Evolutionary conservation across 1,140 invertebrate genomes (phyloP).

Genomic region (Bombus sibiricus): DNA sequence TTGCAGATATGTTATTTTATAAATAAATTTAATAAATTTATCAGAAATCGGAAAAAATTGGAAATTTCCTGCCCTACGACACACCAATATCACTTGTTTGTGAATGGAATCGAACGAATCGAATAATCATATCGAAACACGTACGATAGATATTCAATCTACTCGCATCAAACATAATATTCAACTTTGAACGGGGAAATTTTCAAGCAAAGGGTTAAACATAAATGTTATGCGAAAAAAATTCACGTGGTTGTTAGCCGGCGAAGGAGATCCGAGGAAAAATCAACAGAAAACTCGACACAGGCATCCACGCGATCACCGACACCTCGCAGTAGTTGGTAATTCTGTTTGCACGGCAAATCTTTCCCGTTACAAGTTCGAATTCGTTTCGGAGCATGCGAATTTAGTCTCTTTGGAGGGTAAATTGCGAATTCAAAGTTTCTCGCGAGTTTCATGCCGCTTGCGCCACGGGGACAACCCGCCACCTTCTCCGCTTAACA

Average conservation of each 20-base stretch:
- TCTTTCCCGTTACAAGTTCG: not conserved
- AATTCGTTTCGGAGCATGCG: not conserved
- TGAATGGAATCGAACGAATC: not conserved
- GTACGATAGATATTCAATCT: no score
- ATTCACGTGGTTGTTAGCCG: not conserved
- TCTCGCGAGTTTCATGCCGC: not conserved
- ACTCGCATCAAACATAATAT: no score
- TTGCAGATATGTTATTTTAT: no score
- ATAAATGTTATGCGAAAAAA: not conserved
- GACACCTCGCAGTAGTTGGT: not conserved
- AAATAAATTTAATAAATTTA: no score
- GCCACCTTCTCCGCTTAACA: no score
- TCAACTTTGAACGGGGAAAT: not conserved
- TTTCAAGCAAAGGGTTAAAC: not conserved
- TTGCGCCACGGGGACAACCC: no score
- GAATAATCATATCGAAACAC: not conserved
- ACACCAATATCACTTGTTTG: not conserved
- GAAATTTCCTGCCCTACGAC: not conserved
- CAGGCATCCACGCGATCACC: not conserved
- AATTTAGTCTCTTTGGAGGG: not conserved
- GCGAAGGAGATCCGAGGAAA: not conserved
- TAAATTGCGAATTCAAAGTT: not conserved
- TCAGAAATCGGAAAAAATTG: not conserved
- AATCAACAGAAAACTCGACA: conserved; percentile 2
- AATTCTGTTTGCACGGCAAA: not conserved